phyloP scores from a whole-genome alignment of 2,113 vertebrate genomes.

The Chloroceryle aenea region DNA sequence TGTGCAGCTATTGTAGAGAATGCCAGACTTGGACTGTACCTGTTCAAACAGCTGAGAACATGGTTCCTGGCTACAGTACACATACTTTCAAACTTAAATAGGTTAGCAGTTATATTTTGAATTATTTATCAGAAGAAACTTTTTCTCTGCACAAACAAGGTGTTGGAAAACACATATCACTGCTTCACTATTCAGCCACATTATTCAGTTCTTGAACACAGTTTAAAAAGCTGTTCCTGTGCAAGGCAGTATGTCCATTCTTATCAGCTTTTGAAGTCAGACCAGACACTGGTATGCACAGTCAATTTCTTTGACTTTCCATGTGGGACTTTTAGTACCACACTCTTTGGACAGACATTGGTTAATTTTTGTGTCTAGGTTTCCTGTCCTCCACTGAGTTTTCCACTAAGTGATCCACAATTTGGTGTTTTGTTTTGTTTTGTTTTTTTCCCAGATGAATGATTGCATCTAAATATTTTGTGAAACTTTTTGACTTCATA shows the following conservation, averaged over 20 bases:
- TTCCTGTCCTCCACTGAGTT: not conserved
- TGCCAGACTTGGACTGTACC: not conserved
- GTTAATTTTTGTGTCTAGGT: not conserved
- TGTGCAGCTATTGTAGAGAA: not conserved
- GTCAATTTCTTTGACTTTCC: not conserved
- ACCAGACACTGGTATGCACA: not conserved
- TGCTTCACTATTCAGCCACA: not conserved
- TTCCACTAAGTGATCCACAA: not conserved
- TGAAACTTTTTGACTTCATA: not conserved
- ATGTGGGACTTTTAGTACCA: not conserved
- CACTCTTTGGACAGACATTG: not conserved
- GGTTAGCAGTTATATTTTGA: constrained; percentile 32
- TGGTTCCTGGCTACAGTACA: not conserved
- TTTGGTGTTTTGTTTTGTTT: too few species aligned
- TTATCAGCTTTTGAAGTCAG: not conserved
- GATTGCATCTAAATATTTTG: not conserved
- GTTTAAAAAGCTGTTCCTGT: not conserved
- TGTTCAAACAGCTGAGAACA: not conserved
- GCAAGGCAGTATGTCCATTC: not conserved
- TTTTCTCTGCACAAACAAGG: constrained; percentile 13
- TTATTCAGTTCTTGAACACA: not conserved
- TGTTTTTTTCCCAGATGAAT: not conserved
- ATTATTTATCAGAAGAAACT: constrained; percentile 32
- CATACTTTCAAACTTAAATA: constrained; percentile 16
- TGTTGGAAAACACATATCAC: not conserved